A percentile compares a stretch with the other conserved stretches of the same genome.
Conservation (phyloP, 2,888 invertebrate genomes). For the Eupithecia exiguata region DNA sequence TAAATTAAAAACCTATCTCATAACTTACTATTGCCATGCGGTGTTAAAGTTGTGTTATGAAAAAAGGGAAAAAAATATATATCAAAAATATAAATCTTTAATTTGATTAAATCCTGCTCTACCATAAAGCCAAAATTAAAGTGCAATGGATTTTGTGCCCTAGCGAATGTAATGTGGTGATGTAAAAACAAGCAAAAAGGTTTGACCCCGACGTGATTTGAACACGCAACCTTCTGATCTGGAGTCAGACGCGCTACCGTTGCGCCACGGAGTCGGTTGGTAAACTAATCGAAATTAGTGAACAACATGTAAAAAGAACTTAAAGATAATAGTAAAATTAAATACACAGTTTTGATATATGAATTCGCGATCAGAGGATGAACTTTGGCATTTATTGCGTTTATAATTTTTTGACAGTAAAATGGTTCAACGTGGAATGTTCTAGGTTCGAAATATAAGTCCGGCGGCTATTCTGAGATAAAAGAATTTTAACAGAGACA, state of each 20-base stretch:
- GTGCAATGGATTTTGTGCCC: neutral
- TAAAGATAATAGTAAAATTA: neutral
- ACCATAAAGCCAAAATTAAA: too few species aligned
- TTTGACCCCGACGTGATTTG: conserved; percentile 97
- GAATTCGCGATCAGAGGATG: too few species aligned
- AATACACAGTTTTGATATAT: neutral
- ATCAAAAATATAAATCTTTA: too few species aligned
- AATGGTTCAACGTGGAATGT: neutral
- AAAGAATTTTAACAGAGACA: conserved; percentile 3
- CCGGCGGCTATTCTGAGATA: neutral
- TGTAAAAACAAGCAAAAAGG: conserved; percentile 24
- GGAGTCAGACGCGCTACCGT: conserved; percentile 99
- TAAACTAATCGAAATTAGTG: conserved; percentile 9
- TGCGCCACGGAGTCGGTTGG: conserved; percentile 93
- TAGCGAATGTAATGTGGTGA: neutral
- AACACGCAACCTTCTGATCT: conserved; percentile 99
- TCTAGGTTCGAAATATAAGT: neutral
- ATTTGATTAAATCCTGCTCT: too few species aligned
- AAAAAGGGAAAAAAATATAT: too few species aligned
- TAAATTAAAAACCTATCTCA: too few species aligned
- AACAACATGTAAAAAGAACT: neutral
- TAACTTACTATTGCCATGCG: too few species aligned
- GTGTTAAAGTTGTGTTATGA: too few species aligned
- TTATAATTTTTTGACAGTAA: neutral
- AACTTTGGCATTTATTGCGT: neutral